phyloP scores from a whole-genome alignment of 2,113 vertebrate species.

The rabbit (Oryctolagus cuniculus) region DNA sequence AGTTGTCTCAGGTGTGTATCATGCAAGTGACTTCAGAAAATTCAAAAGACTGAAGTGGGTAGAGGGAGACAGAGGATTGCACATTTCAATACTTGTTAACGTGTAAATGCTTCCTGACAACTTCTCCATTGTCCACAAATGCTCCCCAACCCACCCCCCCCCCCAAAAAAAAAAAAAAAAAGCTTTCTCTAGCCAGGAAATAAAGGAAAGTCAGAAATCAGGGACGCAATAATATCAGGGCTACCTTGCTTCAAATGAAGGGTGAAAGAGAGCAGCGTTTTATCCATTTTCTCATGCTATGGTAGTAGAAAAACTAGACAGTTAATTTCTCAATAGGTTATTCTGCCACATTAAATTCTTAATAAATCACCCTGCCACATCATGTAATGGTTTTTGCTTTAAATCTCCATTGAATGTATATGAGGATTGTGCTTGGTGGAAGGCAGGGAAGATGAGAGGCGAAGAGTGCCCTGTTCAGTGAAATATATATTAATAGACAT shows the following conservation, averaged over 20 bases:
- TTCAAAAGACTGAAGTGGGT: background rate
- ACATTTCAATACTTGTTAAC: background rate
- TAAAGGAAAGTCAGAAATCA: background rate
- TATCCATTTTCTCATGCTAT: background rate
- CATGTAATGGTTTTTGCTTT: constrained; percentile 38
- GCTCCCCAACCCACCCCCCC: no score
- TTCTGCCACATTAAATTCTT: constrained; percentile 60
- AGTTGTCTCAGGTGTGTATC: background rate
- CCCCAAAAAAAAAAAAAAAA: background rate
- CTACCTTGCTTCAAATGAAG: background rate
- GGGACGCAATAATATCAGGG: background rate
- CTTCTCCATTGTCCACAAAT: background rate
- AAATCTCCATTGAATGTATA: background rate
- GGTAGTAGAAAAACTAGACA: background rate
- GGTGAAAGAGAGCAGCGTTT: background rate
- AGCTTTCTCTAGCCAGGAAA: background rate
- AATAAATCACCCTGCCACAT: constrained; percentile 28
- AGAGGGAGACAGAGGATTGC: background rate
- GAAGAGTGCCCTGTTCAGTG: background rate
- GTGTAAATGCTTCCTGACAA: background rate
- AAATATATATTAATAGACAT: constrained; percentile 33
- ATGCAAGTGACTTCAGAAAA: background rate
- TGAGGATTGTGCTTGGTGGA: background rate
- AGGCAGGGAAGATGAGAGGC: background rate
- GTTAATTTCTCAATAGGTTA: constrained; percentile 50